Evolutionary conservation across 2,113 vertebrate genomes (phyloP), one percentile per base, ranked within the genome.

Genomic region (Myrmecophaga tridactyla): DNA sequence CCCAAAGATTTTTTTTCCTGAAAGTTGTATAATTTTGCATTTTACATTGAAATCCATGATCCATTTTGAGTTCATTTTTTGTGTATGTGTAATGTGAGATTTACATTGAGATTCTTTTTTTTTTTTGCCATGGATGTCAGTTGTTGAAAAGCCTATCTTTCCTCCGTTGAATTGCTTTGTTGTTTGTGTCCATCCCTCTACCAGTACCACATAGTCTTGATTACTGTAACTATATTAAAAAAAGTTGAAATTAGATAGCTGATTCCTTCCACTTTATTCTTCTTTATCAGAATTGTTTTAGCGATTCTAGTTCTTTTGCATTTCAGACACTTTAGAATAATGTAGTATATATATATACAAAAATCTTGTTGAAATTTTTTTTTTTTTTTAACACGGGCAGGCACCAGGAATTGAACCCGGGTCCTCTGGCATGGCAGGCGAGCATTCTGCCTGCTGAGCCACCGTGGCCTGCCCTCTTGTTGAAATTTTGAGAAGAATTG

Each of bases 261-360:
- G 48, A 48, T 86, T 81, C 62, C 3, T 67, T 53, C 56, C 85
- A 14, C 12, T 41, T 73, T 41, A 51, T 67, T 96, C 34, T 67
- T 76, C 78, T 84, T 51, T 86, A 48, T 89, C 67, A 86, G 29
- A 82, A 67, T 90, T 78, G 23, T 27, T 36, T 91, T 82, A 90
- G 41, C 51, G 76, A 27, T 20, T 82, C 8, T 63, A 56, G 31
- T 58, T 89, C 53, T 67, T 76, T 94, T 77, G 60, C 20, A 6
- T 70, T 76, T 48, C 48, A 46, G 70, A 56, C 20, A 86, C 69
- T 46, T 90, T 72, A n/a, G 63, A 86, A 48, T 90, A 36, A 56
- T 62, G 12, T 82, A 58, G 13, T n/a, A 25, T 91, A 2, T 84
- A 2, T 84, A 60, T 51, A 20, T 41, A 75, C 25, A 23, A 48